phyloP scores from a whole-genome alignment of 1,140 invertebrate species.

The Limonius californicus region DNA sequence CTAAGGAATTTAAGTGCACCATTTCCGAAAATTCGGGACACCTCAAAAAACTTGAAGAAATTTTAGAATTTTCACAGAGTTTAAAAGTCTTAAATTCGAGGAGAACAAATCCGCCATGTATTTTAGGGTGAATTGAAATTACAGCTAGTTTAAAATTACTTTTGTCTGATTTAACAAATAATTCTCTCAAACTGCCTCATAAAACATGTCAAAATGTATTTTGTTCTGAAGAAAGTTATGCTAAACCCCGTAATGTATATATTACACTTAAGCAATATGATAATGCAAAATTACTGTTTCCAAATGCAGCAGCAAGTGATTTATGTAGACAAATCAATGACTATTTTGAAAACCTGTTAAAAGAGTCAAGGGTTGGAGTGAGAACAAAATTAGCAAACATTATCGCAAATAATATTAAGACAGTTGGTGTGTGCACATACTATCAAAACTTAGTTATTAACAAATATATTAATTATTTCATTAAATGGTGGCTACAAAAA shows the following conservation, averaged over 20 bases:
- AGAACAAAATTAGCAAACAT: no score
- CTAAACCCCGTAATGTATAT: neutral
- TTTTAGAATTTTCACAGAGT: neutral
- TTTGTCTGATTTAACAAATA: constrained; percentile 14
- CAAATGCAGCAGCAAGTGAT: neutral
- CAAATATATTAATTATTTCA: no score
- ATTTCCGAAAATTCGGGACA: neutral
- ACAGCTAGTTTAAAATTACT: constrained; percentile 17
- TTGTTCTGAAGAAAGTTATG: neutral
- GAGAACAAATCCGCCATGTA: constrained; percentile 15
- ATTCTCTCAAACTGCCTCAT: neutral
- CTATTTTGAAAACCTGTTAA: no score
- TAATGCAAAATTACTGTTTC: neutral
- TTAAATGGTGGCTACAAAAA: no score
- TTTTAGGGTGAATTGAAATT: constrained; percentile 16
- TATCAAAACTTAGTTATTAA: no score
- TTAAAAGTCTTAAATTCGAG: constrained; percentile 14
- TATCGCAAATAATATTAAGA: no score
- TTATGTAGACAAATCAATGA: neutral
- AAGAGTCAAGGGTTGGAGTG: no score
- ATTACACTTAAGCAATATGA: constrained; percentile 8
- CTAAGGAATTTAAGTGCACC: constrained; percentile 1
- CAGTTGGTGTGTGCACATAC: no score
- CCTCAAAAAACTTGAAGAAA: neutral
- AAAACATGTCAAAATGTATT: constrained; percentile 1